Evolutionary conservation across 2,113 vertebrate genomes (phyloP), one percentile per base, ranked within the genome.

Genomic region (Corythaixoides concolor): DNA sequence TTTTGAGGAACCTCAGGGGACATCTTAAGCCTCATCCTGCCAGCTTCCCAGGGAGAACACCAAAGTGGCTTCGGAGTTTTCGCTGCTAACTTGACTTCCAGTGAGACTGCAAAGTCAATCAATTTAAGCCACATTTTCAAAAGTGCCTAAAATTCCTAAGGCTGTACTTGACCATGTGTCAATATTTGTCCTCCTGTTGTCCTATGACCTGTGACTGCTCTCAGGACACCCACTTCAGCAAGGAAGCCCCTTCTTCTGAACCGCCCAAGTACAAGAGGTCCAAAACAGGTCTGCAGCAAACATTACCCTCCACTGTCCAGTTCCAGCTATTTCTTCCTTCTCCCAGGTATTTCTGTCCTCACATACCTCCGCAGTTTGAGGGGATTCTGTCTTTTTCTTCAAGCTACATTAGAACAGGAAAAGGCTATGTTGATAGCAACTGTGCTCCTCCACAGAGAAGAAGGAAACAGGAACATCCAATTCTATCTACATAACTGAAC

Each of bases 131-230:
- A 62, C 39, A 52, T 56, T 78, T 92, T 56, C 74, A 56, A 18
- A 66, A 78, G 15, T n/a, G 13, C 41, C 60, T 39, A 30, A 58
- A 63, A 73, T 27, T 76, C 64, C 43, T 45, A 62, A 69, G 50
- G 69, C 20, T 85, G 9, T 47, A 11, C 9, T 62, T 2, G 6
- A 58, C 23, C 64, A 23, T 1, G 0, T 16, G 24, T 23, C 8
- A 3, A 35, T 35, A 58, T 49, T 43, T 3, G 41, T 33, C 24
- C 27, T 58, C 32, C 16, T 50, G 13, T 23, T 5, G 2, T 6
- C n/a, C 43, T n/a, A 18, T 19, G 59, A 64, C 6, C 53, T 37
- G 23, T 5, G 15, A 81, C 78, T 58, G 83, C 49, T 53, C 79
- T 49, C 59, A 59, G n/a, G 30, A 70, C 45, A 74, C 13, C 12